Evolutionary conservation across 1,140 invertebrate genomes (phyloP).

Genomic region (Sycobia sp.): DNA sequence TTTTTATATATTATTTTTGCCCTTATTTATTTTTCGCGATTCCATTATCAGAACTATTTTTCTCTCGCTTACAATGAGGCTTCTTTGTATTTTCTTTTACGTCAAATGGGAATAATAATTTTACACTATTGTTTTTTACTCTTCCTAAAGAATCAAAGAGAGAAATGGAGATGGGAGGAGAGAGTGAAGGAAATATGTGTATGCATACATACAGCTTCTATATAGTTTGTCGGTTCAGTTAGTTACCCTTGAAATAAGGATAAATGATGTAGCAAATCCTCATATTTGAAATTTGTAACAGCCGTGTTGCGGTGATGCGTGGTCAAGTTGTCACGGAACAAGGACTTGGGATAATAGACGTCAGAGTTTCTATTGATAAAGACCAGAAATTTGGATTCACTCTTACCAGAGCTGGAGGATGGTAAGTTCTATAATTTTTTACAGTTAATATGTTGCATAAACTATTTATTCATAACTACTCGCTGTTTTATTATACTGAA

Average conservation of each 20-base stretch:
- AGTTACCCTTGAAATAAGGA: slow-evolving; percentile 8
- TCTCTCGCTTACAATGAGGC: too few species aligned
- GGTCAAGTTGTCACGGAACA: slow-evolving; percentile 93
- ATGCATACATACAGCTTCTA: too few species aligned
- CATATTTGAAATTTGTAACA: slow-evolving; percentile 65
- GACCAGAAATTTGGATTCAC: slow-evolving; percentile 92
- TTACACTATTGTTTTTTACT: too few species aligned
- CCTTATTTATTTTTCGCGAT: not conserved
- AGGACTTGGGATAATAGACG: slow-evolving; percentile 93
- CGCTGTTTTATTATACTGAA: too few species aligned
- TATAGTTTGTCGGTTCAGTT: slow-evolving; percentile 9
- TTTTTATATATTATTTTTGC: not conserved
- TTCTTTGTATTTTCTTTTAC: too few species aligned
- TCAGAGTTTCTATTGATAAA: slow-evolving; percentile 92
- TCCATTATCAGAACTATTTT: too few species aligned
- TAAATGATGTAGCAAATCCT: slow-evolving; percentile 38
- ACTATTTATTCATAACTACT: too few species aligned
- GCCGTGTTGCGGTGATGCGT: slow-evolving; percentile 97
- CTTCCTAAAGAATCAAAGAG: not conserved
- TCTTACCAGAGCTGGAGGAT: slow-evolving; percentile 89
- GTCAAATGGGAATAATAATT: too few species aligned
- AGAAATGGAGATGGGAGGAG: not conserved
- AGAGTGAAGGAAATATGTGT: too few species aligned
- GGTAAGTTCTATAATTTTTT: slow-evolving; percentile 72
- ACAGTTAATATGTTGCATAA: too few species aligned